Base-by-base conservation (phyloP, 1,140 invertebrate genomes). In the Planococcus citri region DNA sequence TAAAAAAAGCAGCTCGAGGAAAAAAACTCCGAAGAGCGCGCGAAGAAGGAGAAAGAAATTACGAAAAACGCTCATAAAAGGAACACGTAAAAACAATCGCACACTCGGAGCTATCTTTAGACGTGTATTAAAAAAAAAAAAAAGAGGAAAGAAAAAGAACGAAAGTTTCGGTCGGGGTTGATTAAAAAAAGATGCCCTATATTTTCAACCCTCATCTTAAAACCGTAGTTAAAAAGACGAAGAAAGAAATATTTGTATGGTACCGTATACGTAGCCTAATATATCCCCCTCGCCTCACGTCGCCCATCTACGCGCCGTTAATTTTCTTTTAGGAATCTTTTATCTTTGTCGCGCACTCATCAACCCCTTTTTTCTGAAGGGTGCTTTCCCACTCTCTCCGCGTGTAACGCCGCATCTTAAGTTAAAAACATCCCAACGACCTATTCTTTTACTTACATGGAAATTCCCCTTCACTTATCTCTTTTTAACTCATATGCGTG, bases 401-500 rank as follows among this genome's bases (percentile, higher is more conserved):
- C 57, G 60, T 14, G 25, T 64, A 64, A 64, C 60, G 60, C 60
- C 22, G 22, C 60, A 64, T 64, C 60, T 64, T 64, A 64, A 64
- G 20, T 64, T 64, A 64, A 64, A 64, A 64, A 64, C 60, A 64
- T 64, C 60, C 60, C 60, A 64, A 64, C 60, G 60, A 64, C 60
- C 72, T 71, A 73, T 73, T 73, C 72, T 73, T 73, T 72, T 72
- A 72, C 72, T 73, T 60, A 68, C 69, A 72, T 51, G 37, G 57
- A 67, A 61, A 67, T 17, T 70, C 64, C 33, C 71, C n/a, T 61
- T 21, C 57, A 14, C 57, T 21, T 20, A 64, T 64, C 60, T 64
- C 60, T 64, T 25, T 64, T 20, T 27, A 64, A 64, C 60, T 64
- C 60, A 64, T 64, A 64, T 64, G 60, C 60, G 60, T 64, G 25